These are phyloP conservation scores for Thripadectes ignobilis DNA, from an alignment of 2,797 vertebrate species.

Conservation along the genomic window DNA sequence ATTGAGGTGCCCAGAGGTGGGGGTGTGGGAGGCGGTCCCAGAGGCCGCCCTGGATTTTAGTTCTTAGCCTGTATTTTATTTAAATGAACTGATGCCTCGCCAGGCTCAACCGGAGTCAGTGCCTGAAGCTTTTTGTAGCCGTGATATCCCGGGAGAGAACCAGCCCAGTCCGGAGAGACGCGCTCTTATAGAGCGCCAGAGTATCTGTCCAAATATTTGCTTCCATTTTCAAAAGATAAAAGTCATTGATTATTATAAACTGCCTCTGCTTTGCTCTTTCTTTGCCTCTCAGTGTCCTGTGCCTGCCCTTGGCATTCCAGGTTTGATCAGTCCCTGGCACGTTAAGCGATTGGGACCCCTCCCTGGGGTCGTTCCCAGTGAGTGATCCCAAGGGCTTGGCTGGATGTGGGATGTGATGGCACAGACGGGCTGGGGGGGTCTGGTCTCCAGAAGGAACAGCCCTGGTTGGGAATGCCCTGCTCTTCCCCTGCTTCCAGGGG, in stretches of 20 bases:
- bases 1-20: background rate
- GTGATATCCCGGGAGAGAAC: conserved; percentile 64
- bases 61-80: conserved; percentile 52
- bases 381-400: too few relatives aligned
- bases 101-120: conserved; percentile 50
- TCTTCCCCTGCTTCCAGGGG: too few relatives aligned
- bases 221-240: conserved; percentile 80
- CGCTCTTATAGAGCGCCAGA: conserved; percentile 79
- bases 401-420: too few relatives aligned
- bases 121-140: conserved; percentile 63
- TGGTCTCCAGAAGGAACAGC: too few relatives aligned
- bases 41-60: background rate
- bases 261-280: conserved; percentile 36
- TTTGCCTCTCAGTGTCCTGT: background rate
- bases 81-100: conserved; percentile 60
- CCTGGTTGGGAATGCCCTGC: too few relatives aligned
- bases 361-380: background rate
- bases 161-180: conserved; percentile 58
- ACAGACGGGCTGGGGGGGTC: too few relatives aligned
- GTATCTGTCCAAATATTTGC: conserved; percentile 75
- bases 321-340: fast-evolving
- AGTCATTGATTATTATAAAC: conserved; percentile 77
- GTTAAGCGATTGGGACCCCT: fast-evolving
- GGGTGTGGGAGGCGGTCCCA: background rate
- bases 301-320: fast-evolving